Evolutionary conservation across 2,113 vertebrate genomes (phyloP).

Genomic region (Calonectris borealis): DNA sequence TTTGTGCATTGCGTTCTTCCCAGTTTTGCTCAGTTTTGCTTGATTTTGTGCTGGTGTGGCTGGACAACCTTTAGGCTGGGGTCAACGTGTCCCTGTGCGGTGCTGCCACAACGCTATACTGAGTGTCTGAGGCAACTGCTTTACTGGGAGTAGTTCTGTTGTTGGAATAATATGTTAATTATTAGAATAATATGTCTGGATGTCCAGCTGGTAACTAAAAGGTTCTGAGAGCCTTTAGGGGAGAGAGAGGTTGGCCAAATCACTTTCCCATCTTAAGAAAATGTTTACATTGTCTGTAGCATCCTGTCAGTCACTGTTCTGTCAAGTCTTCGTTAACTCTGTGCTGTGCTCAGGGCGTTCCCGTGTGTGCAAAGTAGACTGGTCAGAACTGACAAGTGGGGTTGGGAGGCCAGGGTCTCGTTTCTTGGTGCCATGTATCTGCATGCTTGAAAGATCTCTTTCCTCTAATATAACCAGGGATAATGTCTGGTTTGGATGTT

Average conservation of each 20-base stretch:
- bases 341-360: rapidly evolving
- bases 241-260: background rate
- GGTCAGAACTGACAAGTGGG: rapidly evolving
- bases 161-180: background rate
- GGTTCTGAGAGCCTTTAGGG: background rate
- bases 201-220: background rate
- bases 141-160: background rate
- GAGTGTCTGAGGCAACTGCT: background rate
- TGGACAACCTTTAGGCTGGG: background rate
- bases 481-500: background rate
- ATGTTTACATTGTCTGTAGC: background rate
- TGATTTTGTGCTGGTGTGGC: background rate
- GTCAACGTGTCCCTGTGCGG: rapidly evolving
- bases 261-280: background rate
- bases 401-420: rapidly evolving
- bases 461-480: background rate
- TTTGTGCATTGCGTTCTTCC: background rate
- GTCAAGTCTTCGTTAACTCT: background rate
- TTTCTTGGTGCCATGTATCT: rapidly evolving
- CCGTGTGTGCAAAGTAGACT: rapidly evolving
- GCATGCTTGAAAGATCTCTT: background rate
- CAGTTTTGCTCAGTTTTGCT: background rate
- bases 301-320: background rate
- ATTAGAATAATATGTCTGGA: rapidly evolving
- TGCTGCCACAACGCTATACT: rapidly evolving